Conservation (phyloP, 2,888 invertebrate genomes). For the Ypsolopha sequella region DNA sequence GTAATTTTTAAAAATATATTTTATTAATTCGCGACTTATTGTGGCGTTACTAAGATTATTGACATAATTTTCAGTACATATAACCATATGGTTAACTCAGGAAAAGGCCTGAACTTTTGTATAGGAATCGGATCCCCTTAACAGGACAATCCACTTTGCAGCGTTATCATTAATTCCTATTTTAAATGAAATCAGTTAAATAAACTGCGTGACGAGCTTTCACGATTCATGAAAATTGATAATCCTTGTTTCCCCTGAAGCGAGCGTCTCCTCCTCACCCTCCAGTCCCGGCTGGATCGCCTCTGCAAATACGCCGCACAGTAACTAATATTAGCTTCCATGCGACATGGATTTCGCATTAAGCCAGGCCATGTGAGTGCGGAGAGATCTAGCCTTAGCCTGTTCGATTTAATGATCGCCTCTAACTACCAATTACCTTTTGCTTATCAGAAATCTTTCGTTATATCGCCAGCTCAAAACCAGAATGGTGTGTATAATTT, state of each 20-base stretch:
- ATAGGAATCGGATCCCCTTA: too few species aligned
- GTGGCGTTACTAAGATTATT: too few species aligned
- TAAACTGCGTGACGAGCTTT: too few species aligned
- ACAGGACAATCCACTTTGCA: too few species aligned
- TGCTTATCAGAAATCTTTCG: not conserved
- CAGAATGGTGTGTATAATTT: not conserved
- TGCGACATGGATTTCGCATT: constrained; percentile 52
- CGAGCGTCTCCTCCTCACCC: not conserved
- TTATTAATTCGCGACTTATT: too few species aligned
- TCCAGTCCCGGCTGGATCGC: constrained; percentile 18
- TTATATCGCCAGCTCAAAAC: not conserved
- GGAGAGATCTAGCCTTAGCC: constrained; percentile 29
- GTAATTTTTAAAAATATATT: too few species aligned
- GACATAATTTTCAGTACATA: too few species aligned
- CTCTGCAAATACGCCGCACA: constrained; percentile 36
- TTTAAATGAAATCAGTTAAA: too few species aligned
- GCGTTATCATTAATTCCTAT: too few species aligned
- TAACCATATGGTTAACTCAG: too few species aligned
- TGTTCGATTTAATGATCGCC: not conserved
- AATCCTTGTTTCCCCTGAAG: not conserved
- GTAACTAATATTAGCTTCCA: constrained; percentile 7
- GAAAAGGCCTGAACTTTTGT: too few species aligned
- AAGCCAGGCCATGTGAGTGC: constrained; percentile 21
- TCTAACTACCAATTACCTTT: not conserved
- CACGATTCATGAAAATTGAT: not conserved